Evolutionary conservation across 1,140 invertebrate genomes (phyloP).

Genomic region (Macrostomum lignano): DNA sequence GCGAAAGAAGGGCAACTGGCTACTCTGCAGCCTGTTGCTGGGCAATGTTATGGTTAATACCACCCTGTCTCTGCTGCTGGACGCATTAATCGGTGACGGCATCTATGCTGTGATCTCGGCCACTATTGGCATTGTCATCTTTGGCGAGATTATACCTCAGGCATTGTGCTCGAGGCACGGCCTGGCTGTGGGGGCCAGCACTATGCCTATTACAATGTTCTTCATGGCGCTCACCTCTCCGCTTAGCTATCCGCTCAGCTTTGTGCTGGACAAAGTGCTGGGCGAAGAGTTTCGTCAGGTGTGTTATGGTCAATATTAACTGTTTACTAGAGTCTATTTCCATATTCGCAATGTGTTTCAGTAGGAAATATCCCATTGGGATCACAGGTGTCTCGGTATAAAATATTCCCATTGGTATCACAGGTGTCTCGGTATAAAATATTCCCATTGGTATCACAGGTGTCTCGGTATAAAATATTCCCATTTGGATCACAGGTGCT

Average conservation of each 20-base stretch:
- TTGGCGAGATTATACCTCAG: slow-evolving; percentile 79
- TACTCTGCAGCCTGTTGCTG: slow-evolving; percentile 66
- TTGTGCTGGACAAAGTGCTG: slow-evolving; percentile 59
- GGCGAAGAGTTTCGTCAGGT: slow-evolving; percentile 81
- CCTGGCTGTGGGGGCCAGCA: slow-evolving; percentile 70
- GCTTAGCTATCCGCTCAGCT: slow-evolving; percentile 66
- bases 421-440: too few species aligned
- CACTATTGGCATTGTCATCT: slow-evolving; percentile 67
- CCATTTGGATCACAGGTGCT: too few species aligned
- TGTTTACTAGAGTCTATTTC: too few species aligned
- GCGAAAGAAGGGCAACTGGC: slow-evolving; percentile 49
- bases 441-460: too few species aligned
- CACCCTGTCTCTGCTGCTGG: slow-evolving; percentile 72
- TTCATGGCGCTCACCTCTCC: slow-evolving; percentile 82
- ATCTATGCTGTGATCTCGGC: slow-evolving; percentile 40
- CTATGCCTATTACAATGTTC: slow-evolving; percentile 62
- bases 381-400: too few species aligned
- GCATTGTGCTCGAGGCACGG: slow-evolving; percentile 75
- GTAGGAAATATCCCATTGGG: too few species aligned
- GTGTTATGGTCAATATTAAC: too few species aligned
- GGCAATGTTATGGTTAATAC: slow-evolving; percentile 94
- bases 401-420: too few species aligned
- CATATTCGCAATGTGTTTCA: too few species aligned
- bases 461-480: too few species aligned
- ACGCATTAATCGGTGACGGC: slow-evolving; percentile 53